These are phyloP conservation scores for Muscina levida DNA, from an alignment of 2,888 invertebrate species.

Conservation along the genomic window DNA sequence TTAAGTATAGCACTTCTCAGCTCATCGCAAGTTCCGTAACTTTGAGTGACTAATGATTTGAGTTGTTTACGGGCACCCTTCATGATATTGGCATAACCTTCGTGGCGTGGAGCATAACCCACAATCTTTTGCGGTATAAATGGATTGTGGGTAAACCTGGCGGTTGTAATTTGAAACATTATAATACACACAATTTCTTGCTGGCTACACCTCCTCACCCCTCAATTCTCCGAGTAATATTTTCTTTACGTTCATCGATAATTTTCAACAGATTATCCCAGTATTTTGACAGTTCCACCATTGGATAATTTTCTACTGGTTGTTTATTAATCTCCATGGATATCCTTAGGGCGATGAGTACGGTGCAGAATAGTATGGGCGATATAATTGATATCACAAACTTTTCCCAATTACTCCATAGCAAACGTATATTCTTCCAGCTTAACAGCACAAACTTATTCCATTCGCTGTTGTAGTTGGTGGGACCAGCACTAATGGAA, in stretches of 20 bases:
- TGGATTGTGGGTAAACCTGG: conserved; percentile 51
- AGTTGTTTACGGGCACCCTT: neutral
- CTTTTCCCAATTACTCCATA: conserved; percentile 84
- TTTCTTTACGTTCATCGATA: conserved; percentile 3
- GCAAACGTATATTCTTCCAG: conserved; percentile 90
- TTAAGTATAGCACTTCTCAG: conserved; percentile 53
- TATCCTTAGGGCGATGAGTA: conserved; percentile 85
- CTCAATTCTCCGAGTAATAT: neutral
- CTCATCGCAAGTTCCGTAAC: conserved; percentile 45
- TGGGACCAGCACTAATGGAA: neutral
- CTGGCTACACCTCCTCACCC: neutral
- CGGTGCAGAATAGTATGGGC: conserved; percentile 83
- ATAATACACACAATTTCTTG: neutral
- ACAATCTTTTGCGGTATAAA: conserved; percentile 68
- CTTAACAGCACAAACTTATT: conserved; percentile 84
- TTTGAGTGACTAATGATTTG: conserved; percentile 11
- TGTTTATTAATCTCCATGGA: conserved; percentile 70
- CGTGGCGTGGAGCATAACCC: conserved; percentile 69
- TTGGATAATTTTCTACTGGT: conserved; percentile 19
- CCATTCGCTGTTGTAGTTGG: conserved; percentile 46
- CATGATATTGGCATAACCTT: conserved; percentile 61
- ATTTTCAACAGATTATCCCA: conserved; percentile 10
- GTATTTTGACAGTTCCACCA: neutral
- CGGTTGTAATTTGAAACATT: neutral
- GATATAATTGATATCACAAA: conserved; percentile 84